A percentile compares a stretch with the other conserved stretches of the same genome.
Evolutionary conservation across 64 coral and sea anemone genomes (phyloP).

Genomic region (Pocillopora damicornis): DNA sequence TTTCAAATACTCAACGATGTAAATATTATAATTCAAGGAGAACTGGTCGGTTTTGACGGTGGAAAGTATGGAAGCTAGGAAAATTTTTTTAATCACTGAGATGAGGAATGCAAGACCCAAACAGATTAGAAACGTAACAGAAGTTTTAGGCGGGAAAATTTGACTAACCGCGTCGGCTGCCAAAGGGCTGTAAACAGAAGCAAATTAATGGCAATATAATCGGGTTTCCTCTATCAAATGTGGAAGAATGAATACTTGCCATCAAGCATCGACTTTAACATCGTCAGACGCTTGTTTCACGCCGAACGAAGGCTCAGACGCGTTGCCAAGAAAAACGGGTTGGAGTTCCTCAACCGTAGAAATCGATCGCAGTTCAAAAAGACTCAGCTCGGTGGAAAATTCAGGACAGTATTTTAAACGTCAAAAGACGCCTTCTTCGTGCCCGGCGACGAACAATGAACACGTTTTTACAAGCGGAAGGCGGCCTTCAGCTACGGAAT

Average conservation of each 20-base stretch:
- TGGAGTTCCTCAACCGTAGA: conserved; percentile 19
- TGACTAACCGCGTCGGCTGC: neutral
- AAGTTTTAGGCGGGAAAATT: conserved; percentile 11
- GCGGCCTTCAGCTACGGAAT: neutral
- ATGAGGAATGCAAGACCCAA: neutral
- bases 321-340: neutral
- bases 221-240: neutral
- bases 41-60: too few species aligned
- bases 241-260: neutral
- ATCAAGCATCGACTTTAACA: neutral
- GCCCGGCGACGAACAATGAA: neutral
- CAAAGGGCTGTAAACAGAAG: neutral
- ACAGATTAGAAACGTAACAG: neutral
- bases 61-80: too few species aligned
- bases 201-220: too few species aligned
- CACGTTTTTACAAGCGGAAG: neutral
- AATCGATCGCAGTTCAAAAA: conserved; percentile 2
- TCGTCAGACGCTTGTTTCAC: neutral
- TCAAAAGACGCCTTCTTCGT: neutral
- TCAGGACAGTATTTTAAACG: conserved; percentile 1
- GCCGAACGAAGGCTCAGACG: neutral
- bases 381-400: neutral
- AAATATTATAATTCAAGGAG: too few species aligned
- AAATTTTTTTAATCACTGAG: too few species aligned
- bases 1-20: too few species aligned